Evolutionary conservation across 2,888 invertebrate genomes (phyloP).

Genomic region (Agrochola litura): DNA sequence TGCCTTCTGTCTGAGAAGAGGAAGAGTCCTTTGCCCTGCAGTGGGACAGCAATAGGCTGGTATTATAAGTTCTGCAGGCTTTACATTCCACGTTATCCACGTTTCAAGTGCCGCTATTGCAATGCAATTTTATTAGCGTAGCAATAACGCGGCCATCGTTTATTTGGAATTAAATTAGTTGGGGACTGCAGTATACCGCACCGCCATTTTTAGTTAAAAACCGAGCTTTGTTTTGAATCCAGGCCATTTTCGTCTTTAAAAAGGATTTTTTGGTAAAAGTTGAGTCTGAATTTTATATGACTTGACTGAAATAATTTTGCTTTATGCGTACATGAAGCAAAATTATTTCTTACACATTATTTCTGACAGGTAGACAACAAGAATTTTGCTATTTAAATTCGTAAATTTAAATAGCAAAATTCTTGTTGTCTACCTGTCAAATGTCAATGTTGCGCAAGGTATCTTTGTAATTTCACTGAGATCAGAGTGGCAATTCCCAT

Average conservation of each 20-base stretch:
- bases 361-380: too few relatives aligned
- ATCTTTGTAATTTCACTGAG: background rate
- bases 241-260: slow-evolving; percentile 18
- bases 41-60: too few relatives aligned
- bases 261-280: slow-evolving; percentile 16
- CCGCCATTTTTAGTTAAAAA: slow-evolving; percentile 34
- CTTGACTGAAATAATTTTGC: background rate
- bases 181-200: slow-evolving; percentile 44
- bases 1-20: background rate
- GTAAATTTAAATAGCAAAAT: background rate
- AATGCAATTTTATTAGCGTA: slow-evolving; percentile 40
- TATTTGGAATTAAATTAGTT: slow-evolving; percentile 51
- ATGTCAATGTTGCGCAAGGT: background rate
- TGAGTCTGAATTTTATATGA: background rate
- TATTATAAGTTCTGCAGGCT: too few relatives aligned
- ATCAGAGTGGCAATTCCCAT: too few relatives aligned
- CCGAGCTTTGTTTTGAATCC: slow-evolving; percentile 29
- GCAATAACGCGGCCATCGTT: slow-evolving; percentile 20
- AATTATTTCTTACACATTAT: too few relatives aligned
- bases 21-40: background rate
- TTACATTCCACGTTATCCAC: background rate
- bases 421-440: background rate
- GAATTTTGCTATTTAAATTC: too few relatives aligned
- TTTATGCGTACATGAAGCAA: too few relatives aligned
- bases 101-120: slow-evolving; percentile 25